phyloP scores from a whole-genome alignment of 2,888 invertebrate genomes.

The Volucella inanis region DNA sequence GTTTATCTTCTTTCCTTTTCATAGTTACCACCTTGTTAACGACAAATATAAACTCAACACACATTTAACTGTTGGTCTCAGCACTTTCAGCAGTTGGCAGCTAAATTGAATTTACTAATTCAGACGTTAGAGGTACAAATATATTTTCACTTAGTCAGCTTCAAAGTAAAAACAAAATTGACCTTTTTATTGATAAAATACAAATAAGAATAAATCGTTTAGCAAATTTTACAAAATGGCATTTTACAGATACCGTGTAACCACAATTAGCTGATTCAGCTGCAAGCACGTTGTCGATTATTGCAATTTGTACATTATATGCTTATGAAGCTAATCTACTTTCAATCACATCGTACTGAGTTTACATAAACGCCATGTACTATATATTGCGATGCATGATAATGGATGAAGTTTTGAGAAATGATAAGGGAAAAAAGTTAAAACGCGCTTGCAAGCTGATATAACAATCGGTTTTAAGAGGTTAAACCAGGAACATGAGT shows the following conservation, averaged over 20 bases:
- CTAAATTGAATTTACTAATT: too few relatives aligned
- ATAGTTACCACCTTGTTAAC: background rate
- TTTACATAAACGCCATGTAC: too few relatives aligned
- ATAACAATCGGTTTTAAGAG: too few relatives aligned
- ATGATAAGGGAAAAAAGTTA: too few relatives aligned
- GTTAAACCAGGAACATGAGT: too few relatives aligned
- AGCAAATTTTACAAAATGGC: background rate
- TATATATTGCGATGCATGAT: too few relatives aligned
- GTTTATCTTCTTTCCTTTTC: background rate
- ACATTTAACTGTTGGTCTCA: background rate
- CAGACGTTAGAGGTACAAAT: background rate
- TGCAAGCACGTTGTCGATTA: background rate
- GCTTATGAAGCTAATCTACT: too few relatives aligned
- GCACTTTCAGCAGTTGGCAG: too few relatives aligned
- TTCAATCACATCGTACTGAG: too few relatives aligned
- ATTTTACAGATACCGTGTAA: slow-evolving; percentile 5
- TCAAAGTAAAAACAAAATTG: background rate
- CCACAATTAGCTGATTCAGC: slow-evolving; percentile 11
- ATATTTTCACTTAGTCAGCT: background rate
- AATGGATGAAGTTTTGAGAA: too few relatives aligned
- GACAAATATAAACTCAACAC: slow-evolving; percentile 3
- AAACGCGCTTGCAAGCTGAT: too few relatives aligned
- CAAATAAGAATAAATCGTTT: background rate
- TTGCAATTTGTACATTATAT: background rate
- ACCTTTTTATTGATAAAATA: slow-evolving; percentile 1